phyloP scores from a whole-genome alignment of 2,797 vertebrate species.

The Phrynocephalus guinanensis region DNA sequence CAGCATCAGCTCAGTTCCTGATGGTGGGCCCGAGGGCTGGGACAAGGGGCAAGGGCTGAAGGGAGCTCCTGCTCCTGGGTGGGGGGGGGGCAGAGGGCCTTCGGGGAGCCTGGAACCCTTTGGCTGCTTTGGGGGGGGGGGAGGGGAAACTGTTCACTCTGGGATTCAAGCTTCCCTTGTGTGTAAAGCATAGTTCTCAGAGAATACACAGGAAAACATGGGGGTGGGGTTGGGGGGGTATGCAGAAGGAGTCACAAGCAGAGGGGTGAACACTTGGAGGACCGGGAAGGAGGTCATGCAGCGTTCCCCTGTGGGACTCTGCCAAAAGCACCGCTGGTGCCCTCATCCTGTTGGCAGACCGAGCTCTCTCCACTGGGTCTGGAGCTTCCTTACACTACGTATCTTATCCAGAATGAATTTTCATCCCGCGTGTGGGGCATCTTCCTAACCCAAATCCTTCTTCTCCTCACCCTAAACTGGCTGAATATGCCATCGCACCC shows the following conservation, averaged over 20 bases:
- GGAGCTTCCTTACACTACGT: not conserved
- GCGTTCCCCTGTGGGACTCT: not conserved
- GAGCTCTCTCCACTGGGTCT: not conserved
- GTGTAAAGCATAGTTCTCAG: not conserved
- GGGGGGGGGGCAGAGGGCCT: not conserved
- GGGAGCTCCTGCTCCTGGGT: not conserved
- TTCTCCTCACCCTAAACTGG: not conserved
- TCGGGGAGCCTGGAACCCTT: not conserved
- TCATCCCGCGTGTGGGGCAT: not conserved
- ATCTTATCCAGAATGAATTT: not conserved
- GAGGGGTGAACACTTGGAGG: constrained; percentile 45
- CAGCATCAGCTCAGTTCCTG: constrained; percentile 67
- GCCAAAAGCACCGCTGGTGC: constrained; percentile 2
- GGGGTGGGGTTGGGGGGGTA: not conserved
- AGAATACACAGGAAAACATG: constrained; percentile 27
- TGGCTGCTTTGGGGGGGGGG: not conserved
- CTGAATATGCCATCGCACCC: no score
- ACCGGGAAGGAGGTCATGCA: not conserved
- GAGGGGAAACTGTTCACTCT: not conserved
- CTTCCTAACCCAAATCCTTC: not conserved
- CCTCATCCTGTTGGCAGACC: not conserved
- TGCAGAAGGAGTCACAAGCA: constrained; percentile 30
- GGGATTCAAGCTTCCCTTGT: not conserved
- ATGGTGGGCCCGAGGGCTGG: not conserved
- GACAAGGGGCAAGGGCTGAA: not conserved